Conservation (phyloP, 1,140 invertebrate genomes). For the Lordiphosa clarofinis region DNA sequence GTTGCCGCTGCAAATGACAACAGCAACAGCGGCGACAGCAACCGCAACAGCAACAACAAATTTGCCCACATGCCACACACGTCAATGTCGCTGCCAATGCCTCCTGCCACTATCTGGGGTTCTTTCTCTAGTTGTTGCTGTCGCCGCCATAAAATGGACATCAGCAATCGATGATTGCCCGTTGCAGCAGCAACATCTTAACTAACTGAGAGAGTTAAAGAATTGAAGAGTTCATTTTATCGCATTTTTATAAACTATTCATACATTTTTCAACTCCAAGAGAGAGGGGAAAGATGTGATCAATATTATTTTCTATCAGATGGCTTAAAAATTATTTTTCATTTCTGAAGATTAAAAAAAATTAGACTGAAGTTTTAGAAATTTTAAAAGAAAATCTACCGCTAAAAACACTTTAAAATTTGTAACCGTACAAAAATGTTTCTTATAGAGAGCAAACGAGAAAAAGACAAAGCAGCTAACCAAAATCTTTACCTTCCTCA, state of each 20-base stretch:
- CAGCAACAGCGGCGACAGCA: conserved; percentile 18
- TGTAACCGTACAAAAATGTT: no score
- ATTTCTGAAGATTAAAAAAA: no score
- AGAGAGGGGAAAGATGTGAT: no score
- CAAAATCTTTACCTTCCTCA: no score
- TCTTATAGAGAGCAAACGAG: no score
- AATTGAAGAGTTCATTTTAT: conserved; percentile 1
- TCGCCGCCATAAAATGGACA: conserved; percentile 27
- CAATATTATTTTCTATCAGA: no score
- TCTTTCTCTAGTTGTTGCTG: conserved; percentile 16
- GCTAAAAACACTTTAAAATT: no score
- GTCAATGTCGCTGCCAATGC: conserved; percentile 34
- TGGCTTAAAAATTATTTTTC: no score
- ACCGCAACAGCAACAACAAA: conserved; percentile 43
- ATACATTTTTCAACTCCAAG: no score
- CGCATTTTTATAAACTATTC: neutral
- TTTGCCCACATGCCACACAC: conserved; percentile 66
- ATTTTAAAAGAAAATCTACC: no score
- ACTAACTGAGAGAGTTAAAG: neutral
- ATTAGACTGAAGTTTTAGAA: no score
- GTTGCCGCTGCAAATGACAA: conserved; percentile 30
- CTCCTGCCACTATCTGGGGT: conserved; percentile 13
- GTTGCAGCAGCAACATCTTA: conserved; percentile 10
- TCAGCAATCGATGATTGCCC: conserved; percentile 23
- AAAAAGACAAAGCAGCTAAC: no score